Evolutionary conservation across 2,888 invertebrate genomes (phyloP).

Genomic region (Oscheius sp.): DNA sequence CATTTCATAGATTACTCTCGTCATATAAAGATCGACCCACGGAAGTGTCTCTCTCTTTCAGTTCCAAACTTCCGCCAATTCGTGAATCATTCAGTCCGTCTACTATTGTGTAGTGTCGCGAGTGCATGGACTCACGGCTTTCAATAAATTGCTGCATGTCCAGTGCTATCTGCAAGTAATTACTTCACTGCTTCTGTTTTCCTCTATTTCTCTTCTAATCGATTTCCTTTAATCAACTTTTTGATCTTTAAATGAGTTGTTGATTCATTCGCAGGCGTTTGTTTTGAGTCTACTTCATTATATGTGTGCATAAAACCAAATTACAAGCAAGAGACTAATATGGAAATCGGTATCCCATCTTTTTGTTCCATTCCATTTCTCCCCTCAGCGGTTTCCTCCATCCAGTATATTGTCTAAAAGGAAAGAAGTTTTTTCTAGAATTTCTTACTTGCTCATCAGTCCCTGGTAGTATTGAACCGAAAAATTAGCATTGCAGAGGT

Average conservation of each 20-base stretch:
- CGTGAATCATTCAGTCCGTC: conserved; percentile 7
- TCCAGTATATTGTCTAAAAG: conserved; percentile 58
- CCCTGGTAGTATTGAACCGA: conserved; percentile 60
- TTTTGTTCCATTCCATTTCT: conserved; percentile 43
- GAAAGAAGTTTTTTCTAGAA: neutral
- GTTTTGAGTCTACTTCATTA: too few species aligned
- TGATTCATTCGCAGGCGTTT: too few species aligned
- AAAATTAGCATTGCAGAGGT: conserved; percentile 62
- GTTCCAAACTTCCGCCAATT: neutral
- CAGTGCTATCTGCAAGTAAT: conserved; percentile 6
- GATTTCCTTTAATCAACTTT: neutral
- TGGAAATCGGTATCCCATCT: conserved; percentile 34
- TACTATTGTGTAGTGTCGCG: conserved; percentile 10
- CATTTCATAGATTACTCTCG: too few species aligned
- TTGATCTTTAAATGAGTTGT: neutral
- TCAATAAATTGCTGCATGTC: neutral
- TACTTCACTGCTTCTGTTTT: neutral
- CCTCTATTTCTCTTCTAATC: neutral
- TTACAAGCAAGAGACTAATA: conserved; percentile 2
- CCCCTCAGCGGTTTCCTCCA: conserved; percentile 62
- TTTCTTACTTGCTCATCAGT: conserved; percentile 36
- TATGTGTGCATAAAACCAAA: neutral
- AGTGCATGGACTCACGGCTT: neutral
- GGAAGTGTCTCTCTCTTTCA: neutral
- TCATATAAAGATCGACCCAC: too few species aligned